Percentiles rank a stretch among this genome's conserved stretches.
Conservation (phyloP, 2,113 vertebrate genomes). For the Strigops habroptila region DNA sequence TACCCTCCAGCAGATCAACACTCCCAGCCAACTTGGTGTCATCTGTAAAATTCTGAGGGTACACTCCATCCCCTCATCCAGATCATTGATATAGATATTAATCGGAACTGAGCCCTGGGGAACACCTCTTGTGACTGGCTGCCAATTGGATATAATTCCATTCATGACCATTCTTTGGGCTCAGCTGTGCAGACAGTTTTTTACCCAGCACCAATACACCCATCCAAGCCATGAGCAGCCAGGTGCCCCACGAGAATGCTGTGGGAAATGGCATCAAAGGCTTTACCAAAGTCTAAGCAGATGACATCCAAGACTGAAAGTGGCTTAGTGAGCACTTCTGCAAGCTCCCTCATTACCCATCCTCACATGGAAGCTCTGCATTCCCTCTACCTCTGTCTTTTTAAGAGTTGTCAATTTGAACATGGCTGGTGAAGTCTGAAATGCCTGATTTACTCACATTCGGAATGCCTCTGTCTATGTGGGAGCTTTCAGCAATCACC, state of each 20-base stretch:
- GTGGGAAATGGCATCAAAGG: background rate
- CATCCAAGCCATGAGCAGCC: background rate
- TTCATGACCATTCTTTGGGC: accelerated
- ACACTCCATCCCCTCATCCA: accelerated
- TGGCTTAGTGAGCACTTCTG: background rate
- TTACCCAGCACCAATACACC: background rate
- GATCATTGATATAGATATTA: no score
- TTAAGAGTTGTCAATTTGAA: background rate
- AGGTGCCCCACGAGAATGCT: background rate
- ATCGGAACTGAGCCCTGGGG: background rate
- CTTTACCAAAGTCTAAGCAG: background rate
- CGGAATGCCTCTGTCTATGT: background rate
- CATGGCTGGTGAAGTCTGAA: background rate
- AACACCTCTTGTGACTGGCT: background rate
- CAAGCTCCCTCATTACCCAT: background rate
- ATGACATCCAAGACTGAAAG: background rate
- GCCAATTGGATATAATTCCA: background rate
- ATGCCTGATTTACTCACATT: background rate
- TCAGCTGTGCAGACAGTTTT: background rate
- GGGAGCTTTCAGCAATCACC: background rate
- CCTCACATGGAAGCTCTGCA: background rate
- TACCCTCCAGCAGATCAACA: background rate
- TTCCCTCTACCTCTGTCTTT: background rate
- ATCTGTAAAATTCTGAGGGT: no score
- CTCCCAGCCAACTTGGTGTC: background rate